These are phyloP conservation scores for Pseudanteris insignis DNA, from an alignment of 2,888 invertebrate species.

Conservation along the genomic window DNA sequence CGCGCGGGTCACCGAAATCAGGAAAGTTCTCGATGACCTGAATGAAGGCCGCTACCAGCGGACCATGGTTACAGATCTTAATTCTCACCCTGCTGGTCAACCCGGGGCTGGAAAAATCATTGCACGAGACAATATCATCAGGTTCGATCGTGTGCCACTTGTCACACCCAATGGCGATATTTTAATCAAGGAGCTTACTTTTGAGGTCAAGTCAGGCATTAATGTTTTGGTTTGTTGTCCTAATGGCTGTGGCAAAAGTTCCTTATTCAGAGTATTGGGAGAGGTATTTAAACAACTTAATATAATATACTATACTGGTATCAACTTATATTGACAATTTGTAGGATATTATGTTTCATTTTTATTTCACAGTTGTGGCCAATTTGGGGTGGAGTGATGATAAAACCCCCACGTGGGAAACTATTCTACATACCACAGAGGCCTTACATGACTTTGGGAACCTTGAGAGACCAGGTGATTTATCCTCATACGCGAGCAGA, in stretches of 20 bases:
- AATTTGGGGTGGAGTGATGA: conserved; percentile 90
- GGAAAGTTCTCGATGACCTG: conserved; percentile 83
- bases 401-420: conserved; percentile 94
- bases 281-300: conserved; percentile 72
- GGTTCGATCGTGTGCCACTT: conserved; percentile 91
- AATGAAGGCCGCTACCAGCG: conserved; percentile 80
- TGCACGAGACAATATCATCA: conserved; percentile 87
- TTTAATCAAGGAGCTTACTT: conserved; percentile 85
- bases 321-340: no score
- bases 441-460: conserved; percentile 98
- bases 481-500: conserved; percentile 93
- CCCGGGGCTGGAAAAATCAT: conserved; percentile 84
- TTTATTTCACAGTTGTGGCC: conserved; percentile 95
- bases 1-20: conserved; percentile 88
- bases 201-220: conserved; percentile 94
- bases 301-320: no score
- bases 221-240: conserved; percentile 99
- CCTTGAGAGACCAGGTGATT: conserved; percentile 92
- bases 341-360: no score
- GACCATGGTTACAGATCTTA: conserved; percentile 73
- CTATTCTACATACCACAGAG: conserved; percentile 97
- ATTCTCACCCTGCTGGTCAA: conserved; percentile 68
- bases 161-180: conserved; percentile 98
- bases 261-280: conserved; percentile 94
- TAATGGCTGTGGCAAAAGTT: conserved; percentile 98